These are phyloP conservation scores for Hypothenemus hampei DNA, from an alignment of 1,140 invertebrate species.

Conservation along the genomic window DNA sequence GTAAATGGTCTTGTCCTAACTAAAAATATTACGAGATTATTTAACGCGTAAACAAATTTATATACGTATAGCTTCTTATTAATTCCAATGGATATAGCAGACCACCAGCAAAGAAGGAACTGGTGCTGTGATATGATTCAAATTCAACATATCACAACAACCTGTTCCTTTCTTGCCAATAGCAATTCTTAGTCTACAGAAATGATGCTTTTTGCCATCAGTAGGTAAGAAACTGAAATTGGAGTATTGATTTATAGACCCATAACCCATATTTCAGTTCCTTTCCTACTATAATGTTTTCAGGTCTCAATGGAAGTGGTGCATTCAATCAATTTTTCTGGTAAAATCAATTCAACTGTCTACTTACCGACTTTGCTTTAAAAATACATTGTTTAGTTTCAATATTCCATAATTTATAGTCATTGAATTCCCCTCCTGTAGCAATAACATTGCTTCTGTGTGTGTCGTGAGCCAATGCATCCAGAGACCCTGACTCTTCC, in stretches of 20 bases:
- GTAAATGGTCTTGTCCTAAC: constrained; percentile 42
- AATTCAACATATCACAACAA: constrained; percentile 17
- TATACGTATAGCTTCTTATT: too few species aligned
- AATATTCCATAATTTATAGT: constrained; percentile 70
- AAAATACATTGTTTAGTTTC: constrained; percentile 51
- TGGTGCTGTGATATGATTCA: constrained; percentile 18
- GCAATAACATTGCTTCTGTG: constrained; percentile 31
- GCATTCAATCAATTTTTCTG: background rate
- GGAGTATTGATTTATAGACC: constrained; percentile 6
- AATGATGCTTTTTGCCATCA: too few species aligned
- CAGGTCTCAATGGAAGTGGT: too few species aligned
- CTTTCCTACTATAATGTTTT: constrained; percentile 18
- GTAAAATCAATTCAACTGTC: background rate
- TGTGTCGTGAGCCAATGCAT: constrained; percentile 29
- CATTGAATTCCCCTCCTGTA: constrained; percentile 56
- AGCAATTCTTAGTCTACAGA: too few species aligned
- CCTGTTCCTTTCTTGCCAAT: constrained; percentile 13
- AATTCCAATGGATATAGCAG: too few species aligned
- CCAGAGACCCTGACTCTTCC: constrained; percentile 30
- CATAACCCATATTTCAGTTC: constrained; percentile 24
- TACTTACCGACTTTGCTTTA: constrained; percentile 60
- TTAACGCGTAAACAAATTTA: too few species aligned
- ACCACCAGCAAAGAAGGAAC: too few species aligned
- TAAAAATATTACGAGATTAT: constrained; percentile 25
- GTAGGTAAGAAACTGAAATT: constrained; percentile 14